phyloP scores from a whole-genome alignment of 37 sponge, comb jelly and placozoan genomes.

The Haliclona indistincta region DNA sequence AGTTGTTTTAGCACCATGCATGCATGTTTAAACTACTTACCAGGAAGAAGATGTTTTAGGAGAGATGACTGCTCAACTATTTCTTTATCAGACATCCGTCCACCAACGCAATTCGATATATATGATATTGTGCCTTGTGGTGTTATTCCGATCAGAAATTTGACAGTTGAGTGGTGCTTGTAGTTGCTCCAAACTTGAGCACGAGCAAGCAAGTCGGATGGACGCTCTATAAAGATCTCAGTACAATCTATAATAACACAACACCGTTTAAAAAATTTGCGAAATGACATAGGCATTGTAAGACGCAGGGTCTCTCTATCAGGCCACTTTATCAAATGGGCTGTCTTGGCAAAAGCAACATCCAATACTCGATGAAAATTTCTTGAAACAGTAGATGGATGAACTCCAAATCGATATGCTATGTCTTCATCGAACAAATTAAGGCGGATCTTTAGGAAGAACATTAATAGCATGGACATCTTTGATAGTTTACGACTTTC shows the following conservation, averaged over 20 bases:
- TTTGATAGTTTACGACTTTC: neutral
- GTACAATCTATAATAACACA: conserved; percentile 41
- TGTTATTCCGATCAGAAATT: conserved; percentile 23
- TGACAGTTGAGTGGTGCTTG: conserved; percentile 25
- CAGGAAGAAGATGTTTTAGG: conserved; percentile 32
- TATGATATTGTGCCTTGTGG: conserved; percentile 25
- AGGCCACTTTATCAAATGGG: conserved; percentile 20
- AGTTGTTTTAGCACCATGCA: neutral
- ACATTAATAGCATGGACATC: neutral
- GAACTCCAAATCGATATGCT: conserved; percentile 14
- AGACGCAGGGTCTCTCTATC: conserved; percentile 12
- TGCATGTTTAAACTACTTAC: neutral
- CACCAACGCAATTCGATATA: conserved; percentile 27
- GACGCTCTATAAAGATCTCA: conserved; percentile 53
- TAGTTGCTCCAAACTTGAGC: conserved; percentile 17
- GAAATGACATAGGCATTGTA: conserved; percentile 15
- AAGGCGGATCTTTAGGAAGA: conserved; percentile 17
- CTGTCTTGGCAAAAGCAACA: neutral
- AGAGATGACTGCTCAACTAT: conserved; percentile 22
- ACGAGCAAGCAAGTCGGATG: conserved; percentile 34
- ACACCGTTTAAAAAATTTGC: neutral
- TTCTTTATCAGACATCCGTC: conserved; percentile 15
- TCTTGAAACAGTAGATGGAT: conserved; percentile 16
- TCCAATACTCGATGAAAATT: conserved; percentile 13
- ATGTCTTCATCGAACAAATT: conserved; percentile 29